A percentile compares a stretch with the other conserved stretches of the same genome.
These are phyloP conservation scores for Apodemus speciosus DNA, from an alignment of 2,113 vertebrate species.

Conservation along the genomic window DNA sequence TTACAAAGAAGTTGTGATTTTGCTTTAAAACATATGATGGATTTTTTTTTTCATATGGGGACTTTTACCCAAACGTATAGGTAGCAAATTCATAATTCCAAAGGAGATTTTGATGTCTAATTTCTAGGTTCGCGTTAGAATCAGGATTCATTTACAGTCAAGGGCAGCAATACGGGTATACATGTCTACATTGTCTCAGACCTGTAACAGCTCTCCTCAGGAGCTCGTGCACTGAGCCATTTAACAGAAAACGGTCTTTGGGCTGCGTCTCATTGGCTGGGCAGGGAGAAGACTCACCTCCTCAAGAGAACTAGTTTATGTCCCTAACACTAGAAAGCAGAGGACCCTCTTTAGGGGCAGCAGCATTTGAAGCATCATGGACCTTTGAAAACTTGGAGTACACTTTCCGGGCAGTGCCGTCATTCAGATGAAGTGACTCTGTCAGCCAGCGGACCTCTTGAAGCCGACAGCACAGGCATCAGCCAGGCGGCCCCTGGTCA, in stretches of 20 bases:
- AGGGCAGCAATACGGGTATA: not conserved
- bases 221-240: not conserved
- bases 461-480: not conserved
- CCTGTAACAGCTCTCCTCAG: fast-evolving
- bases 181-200: not conserved
- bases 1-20: slow-evolving; percentile 39
- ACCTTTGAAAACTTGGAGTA: not conserved
- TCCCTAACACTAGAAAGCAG: not conserved
- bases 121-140: not conserved
- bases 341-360: not conserved
- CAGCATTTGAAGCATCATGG: not conserved
- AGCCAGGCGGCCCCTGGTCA: not conserved
- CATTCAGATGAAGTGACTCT: not conserved
- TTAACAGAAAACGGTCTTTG: not conserved
- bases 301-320: not conserved
- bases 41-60: not conserved
- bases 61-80: slow-evolving; percentile 31
- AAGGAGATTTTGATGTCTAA: not conserved
- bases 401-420: not conserved
- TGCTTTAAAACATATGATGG: not conserved
- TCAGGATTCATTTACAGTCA: not conserved
- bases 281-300: not conserved
- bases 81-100: slow-evolving; percentile 18
- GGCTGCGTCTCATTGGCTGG: not conserved
- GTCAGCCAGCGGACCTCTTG: too few species aligned